A percentile compares a stretch with the other conserved stretches of the same genome.
These are phyloP conservation scores for Centruroides sculpturatus DNA, from an alignment of 1,140 invertebrate species.

Conservation along the genomic window DNA sequence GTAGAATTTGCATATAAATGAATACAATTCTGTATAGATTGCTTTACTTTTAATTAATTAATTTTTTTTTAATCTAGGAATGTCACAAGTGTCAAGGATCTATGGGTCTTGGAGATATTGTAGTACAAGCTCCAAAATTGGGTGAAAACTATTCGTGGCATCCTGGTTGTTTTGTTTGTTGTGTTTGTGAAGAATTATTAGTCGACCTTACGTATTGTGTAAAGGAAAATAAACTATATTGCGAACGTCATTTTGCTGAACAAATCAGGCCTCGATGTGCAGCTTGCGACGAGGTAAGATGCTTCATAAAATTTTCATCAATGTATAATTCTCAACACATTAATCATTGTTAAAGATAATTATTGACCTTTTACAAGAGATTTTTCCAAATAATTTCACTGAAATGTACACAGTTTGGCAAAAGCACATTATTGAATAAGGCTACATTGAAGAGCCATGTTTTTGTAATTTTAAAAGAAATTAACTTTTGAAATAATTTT, in stretches of 20 bases:
- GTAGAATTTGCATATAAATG: too few species aligned
- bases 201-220: slow-evolving; percentile 88
- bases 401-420: too few species aligned
- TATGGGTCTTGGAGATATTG: slow-evolving; percentile 46
- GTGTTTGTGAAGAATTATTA: slow-evolving; percentile 65
- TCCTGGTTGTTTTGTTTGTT: slow-evolving; percentile 73
- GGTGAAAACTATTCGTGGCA: slow-evolving; percentile 56
- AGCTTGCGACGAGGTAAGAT: slow-evolving; percentile 83
- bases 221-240: slow-evolving; percentile 68
- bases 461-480: too few species aligned
- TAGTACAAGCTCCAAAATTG: slow-evolving; percentile 53
- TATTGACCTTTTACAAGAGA: background rate
- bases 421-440: too few species aligned
- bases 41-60: background rate
- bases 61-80: slow-evolving; percentile 28
- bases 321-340: background rate
- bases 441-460: too few species aligned
- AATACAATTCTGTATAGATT: background rate
- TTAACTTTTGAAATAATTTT: too few species aligned
- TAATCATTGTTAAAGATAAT: background rate
- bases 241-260: slow-evolving; percentile 87
- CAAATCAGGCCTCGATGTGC: slow-evolving; percentile 78
- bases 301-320: slow-evolving; percentile 11
- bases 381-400: too few species aligned
- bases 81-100: slow-evolving; percentile 47